Conservation (phyloP, 64 coral and sea anemone genomes). For the Platygyra sinensis region DNA sequence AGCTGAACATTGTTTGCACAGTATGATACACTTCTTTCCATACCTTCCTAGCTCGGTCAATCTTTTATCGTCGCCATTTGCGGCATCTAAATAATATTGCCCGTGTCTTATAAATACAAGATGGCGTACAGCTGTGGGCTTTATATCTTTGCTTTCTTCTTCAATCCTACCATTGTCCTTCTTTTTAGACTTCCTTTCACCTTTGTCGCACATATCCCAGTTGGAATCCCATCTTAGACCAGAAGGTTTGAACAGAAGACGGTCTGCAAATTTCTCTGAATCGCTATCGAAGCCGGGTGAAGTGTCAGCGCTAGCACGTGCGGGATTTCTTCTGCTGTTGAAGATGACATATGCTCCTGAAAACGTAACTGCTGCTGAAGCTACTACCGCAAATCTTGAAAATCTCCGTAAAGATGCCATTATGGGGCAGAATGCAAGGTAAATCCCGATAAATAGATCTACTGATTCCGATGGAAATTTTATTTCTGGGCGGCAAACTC, state of each 20-base stretch:
- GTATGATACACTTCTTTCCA: not conserved
- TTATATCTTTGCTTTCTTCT: slow-evolving; percentile 54
- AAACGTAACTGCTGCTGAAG: slow-evolving; percentile 51
- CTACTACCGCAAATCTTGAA: slow-evolving; percentile 24
- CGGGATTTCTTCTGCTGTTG: slow-evolving; percentile 42
- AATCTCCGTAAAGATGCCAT: slow-evolving; percentile 16
- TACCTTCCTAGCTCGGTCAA: slow-evolving; percentile 93
- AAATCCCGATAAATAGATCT: not conserved
- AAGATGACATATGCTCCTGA: slow-evolving; percentile 72
- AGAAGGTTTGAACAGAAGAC: slow-evolving; percentile 63
- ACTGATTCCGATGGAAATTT: not conserved
- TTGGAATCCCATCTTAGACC: slow-evolving; percentile 76
- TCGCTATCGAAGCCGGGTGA: not conserved
- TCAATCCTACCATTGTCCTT: not conserved
- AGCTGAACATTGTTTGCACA: no score
- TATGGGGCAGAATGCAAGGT: not conserved
- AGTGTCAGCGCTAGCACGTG: slow-evolving; percentile 31
- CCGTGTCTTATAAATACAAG: slow-evolving; percentile 91
- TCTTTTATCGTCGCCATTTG: slow-evolving; percentile 66
- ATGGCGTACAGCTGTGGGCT: slow-evolving; percentile 78
- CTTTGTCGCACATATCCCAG: slow-evolving; percentile 87
- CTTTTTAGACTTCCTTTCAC: slow-evolving; percentile 28
- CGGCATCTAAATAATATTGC: slow-evolving; percentile 68
- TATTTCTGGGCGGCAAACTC: not conserved
- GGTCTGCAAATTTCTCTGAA: slow-evolving; percentile 18